These are phyloP conservation scores for Rhodeus uyekii DNA, from an alignment of 2,797 vertebrate species.

Conservation along the genomic window DNA sequence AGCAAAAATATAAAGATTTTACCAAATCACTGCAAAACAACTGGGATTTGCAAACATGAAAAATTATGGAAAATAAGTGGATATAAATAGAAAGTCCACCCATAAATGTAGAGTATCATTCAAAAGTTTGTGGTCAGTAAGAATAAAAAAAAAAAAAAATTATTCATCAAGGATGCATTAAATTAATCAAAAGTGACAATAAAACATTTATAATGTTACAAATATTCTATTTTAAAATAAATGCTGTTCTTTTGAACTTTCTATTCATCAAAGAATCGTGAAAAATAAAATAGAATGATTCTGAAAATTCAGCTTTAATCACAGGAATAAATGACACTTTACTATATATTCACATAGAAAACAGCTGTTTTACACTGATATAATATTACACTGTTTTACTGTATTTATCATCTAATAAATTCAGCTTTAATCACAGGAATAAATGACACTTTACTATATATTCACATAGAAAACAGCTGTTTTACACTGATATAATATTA, in stretches of 20 bases:
- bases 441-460: background rate
- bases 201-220: background rate
- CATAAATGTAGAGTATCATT: background rate
- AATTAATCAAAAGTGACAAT: background rate
- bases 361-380: accelerated
- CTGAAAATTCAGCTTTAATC: background rate
- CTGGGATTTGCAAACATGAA: background rate
- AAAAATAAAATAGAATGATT: background rate
- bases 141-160: background rate
- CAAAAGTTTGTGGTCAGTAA: background rate
- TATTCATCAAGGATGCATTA: background rate
- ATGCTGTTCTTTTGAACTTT: background rate
- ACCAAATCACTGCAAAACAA: background rate
- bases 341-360: background rate
- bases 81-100: background rate
- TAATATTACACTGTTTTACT: background rate
- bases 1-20: no score
- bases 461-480: background rate
- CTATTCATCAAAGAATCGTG: background rate
- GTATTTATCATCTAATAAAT: no score
- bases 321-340: background rate
- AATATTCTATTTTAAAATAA: background rate
- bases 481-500: accelerated
- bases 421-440: background rate
- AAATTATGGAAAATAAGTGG: background rate